phyloP scores from a whole-genome alignment of 2,797 vertebrate genomes.

The Zenarchopterus dispar region DNA sequence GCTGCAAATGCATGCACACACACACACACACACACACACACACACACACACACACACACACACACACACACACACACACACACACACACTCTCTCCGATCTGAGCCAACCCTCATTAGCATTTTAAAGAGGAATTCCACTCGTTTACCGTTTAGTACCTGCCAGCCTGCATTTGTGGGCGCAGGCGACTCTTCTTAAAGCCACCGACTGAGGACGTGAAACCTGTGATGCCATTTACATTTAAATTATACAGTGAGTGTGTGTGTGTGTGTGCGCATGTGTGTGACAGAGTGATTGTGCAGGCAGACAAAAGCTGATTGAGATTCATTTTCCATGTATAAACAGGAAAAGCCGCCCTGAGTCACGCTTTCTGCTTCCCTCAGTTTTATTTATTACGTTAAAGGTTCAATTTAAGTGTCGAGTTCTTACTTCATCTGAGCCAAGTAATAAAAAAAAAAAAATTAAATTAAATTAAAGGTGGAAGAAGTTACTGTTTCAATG shows the following conservation, averaged over 20 bases:
- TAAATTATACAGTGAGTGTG: conserved; percentile 43
- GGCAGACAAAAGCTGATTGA: conserved; percentile 43
- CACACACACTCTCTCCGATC: not conserved
- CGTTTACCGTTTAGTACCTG: conserved; percentile 62
- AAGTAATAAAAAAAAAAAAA: too few relatives aligned
- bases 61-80: conserved; percentile 18
- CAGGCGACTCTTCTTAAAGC: conserved; percentile 34
- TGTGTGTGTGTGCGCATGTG: not conserved
- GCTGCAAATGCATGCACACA: conserved; percentile 42
- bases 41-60: conserved; percentile 38
- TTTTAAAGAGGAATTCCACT: conserved; percentile 67
- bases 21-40: conserved; percentile 55
- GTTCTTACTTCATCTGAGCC: too few relatives aligned
- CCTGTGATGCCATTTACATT: conserved; percentile 64
- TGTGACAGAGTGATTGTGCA: conserved; percentile 3
- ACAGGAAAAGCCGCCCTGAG: conserved; percentile 15
- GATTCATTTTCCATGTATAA: conserved; percentile 29
- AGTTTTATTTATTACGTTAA: not conserved
- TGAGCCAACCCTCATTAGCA: conserved; percentile 55
- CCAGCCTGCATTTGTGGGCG: conserved; percentile 54
- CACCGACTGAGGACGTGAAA: conserved; percentile 39
- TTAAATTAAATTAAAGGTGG: too few relatives aligned
- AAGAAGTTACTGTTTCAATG: too few relatives aligned
- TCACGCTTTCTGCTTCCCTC: not conserved
- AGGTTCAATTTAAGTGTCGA: too few relatives aligned